Percentiles rank a stretch among this genome's conserved stretches.
Evolutionary conservation across 1,140 invertebrate species (phyloP).

Genomic region (Drosophila kanapiae): DNA sequence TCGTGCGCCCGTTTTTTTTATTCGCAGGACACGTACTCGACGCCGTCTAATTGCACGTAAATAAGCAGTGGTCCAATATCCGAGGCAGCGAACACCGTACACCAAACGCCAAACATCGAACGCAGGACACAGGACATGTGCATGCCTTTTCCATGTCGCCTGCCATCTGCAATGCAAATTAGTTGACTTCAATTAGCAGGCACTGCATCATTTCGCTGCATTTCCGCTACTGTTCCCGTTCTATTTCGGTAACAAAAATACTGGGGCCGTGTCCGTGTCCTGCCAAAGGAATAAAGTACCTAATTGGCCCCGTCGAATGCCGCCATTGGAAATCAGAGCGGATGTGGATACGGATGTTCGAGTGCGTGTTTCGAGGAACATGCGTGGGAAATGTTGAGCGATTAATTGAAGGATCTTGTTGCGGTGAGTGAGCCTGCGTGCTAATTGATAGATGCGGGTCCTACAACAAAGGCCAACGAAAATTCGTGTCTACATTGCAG

Average conservation of each 20-base stretch:
- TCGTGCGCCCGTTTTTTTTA: conserved; percentile 25
- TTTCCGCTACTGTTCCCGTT: conserved; percentile 22
- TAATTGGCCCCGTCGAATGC: conserved; percentile 17
- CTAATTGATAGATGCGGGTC: conserved; percentile 23
- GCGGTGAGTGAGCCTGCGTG: background rate
- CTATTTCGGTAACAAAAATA: conserved; percentile 21
- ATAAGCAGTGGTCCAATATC: conserved; percentile 46
- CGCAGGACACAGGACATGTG: conserved; percentile 9
- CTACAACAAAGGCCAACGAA: background rate
- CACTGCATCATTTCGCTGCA: conserved; percentile 53
- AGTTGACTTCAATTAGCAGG: conserved; percentile 61
- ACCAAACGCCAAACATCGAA: background rate
- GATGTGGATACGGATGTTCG: conserved; percentile 17
- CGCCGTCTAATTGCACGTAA: conserved; percentile 54
- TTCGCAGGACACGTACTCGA: conserved; percentile 34
- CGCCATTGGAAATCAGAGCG: conserved; percentile 18
- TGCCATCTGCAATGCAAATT: conserved; percentile 59
- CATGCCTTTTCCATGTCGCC: conserved; percentile 48
- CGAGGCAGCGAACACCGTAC: conserved; percentile 7
- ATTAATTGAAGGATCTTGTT: conserved; percentile 39
- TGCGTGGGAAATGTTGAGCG: conserved; percentile 25
- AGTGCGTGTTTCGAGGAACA: conserved; percentile 14
- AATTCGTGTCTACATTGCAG: background rate
- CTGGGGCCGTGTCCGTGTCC: conserved; percentile 25
- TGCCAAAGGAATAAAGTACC: conserved; percentile 13